These are phyloP conservation scores for Aurelia sp. DNA, from an alignment of 30 jellyfish, hydroid and myxozoan genomes.

Conservation along the genomic window DNA sequence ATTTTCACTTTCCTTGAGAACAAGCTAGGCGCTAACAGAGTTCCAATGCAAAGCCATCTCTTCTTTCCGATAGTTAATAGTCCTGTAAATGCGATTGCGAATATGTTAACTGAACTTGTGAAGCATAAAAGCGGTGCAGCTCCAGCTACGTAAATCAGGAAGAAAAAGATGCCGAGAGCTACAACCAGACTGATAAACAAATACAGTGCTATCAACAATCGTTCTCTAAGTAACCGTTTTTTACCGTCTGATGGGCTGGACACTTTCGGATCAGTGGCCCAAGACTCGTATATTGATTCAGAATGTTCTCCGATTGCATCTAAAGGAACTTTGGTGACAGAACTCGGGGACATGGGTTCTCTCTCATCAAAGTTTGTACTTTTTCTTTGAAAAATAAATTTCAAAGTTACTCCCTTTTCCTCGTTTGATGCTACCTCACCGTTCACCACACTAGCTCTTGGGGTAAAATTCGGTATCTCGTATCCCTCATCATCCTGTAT, in stretches of 20 bases:
- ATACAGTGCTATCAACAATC: slow-evolving; percentile 24
- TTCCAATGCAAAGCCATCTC: slow-evolving; percentile 71
- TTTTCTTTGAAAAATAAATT: slow-evolving; percentile 52
- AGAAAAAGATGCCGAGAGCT: slow-evolving; percentile 64
- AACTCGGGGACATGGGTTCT: slow-evolving; percentile 16
- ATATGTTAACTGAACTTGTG: slow-evolving; percentile 48
- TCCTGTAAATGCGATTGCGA: slow-evolving; percentile 61
- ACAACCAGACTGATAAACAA: slow-evolving; percentile 38
- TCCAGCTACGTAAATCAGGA: slow-evolving; percentile 33
- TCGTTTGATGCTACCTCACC: slow-evolving; percentile 68
- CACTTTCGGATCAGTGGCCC: slow-evolving; percentile 60
- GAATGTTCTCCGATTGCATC: slow-evolving; percentile 69
- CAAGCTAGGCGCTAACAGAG: slow-evolving; percentile 79
- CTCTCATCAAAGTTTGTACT: slow-evolving; percentile 57
- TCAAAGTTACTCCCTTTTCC: slow-evolving; percentile 52
- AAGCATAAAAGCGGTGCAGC: slow-evolving; percentile 70
- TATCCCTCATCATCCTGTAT: slow-evolving; percentile 93
- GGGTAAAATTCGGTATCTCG: slow-evolving; percentile 81
- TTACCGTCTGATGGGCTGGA: slow-evolving; percentile 16
- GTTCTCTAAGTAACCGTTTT: slow-evolving; percentile 10
- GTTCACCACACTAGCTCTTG: slow-evolving; percentile 32
- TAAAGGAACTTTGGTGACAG: slow-evolving; percentile 34
- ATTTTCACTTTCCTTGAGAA: slow-evolving; percentile 67
- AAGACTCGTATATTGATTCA: slow-evolving; percentile 63
- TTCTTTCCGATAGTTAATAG: slow-evolving; percentile 66